A percentile compares a stretch with the other conserved stretches of the same genome.
phyloP scores from a whole-genome alignment of 2,797 vertebrate species.

The Trachops cirrhosus region DNA sequence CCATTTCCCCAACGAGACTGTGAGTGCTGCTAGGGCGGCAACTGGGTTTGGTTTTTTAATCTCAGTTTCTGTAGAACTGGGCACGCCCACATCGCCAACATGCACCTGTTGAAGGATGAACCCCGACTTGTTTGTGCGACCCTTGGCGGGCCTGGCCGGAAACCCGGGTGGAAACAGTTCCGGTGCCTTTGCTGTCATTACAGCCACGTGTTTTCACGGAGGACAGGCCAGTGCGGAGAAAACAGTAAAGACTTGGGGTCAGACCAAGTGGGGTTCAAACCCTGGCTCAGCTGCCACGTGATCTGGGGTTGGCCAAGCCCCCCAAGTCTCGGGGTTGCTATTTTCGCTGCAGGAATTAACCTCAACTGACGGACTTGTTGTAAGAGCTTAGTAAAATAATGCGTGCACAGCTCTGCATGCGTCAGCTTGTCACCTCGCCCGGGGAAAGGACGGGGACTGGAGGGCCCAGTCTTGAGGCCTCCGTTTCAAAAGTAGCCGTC shows the following conservation, averaged over 20 bases:
- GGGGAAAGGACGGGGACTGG: not conserved
- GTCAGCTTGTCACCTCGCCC: not conserved
- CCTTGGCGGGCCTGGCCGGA: rapidly evolving
- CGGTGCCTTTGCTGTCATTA: not conserved
- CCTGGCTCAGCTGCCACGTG: not conserved
- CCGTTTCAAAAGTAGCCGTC: not conserved
- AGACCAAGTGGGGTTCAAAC: not conserved
- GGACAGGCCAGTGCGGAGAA: not conserved
- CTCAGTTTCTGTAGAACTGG: not conserved
- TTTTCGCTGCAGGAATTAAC: not conserved
- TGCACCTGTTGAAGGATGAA: not conserved
- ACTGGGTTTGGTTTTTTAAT: not conserved
- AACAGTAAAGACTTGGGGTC: not conserved
- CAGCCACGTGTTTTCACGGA: rapidly evolving
- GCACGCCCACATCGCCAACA: rapidly evolving
- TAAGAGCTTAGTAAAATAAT: not conserved
- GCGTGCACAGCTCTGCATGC: rapidly evolving
- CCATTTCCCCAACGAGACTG: rapidly evolving
- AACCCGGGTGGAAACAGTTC: not conserved
- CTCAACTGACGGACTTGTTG: rapidly evolving
- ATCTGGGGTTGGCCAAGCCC: not conserved
- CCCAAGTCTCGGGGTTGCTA: rapidly evolving
- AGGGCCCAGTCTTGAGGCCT: too few relatives aligned
- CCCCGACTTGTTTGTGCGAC: not conserved
- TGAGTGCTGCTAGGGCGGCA: not conserved